Conservation (phyloP, 2,888 invertebrate species). For the Ethmia dodecea region DNA sequence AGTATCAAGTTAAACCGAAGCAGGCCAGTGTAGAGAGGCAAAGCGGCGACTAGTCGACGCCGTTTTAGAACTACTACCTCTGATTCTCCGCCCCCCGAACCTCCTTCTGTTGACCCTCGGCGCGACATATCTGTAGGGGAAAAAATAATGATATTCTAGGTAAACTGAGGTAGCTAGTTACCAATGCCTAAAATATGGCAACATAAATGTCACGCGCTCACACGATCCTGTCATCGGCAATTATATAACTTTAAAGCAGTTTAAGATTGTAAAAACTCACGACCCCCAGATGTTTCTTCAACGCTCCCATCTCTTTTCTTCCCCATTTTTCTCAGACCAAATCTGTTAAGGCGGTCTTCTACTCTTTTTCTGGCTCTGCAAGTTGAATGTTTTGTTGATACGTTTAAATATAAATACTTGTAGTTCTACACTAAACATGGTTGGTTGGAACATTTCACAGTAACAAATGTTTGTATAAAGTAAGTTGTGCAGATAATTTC, state of each 20-base stretch:
- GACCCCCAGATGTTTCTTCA: constrained; percentile 89
- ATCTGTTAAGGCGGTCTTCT: constrained; percentile 91
- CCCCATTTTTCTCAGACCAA: constrained; percentile 88
- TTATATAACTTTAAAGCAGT: too few relatives aligned
- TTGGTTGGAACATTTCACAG: too few relatives aligned
- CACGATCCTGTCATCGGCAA: neutral
- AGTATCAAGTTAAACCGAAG: constrained; percentile 92
- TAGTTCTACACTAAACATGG: too few relatives aligned
- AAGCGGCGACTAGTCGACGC: constrained; percentile 87
- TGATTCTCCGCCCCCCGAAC: constrained; percentile 84
- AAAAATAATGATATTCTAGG: too few relatives aligned
- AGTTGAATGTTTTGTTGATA: too few relatives aligned
- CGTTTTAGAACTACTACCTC: constrained; percentile 94
- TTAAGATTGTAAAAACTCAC: constrained; percentile 73
- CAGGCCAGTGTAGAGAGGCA: constrained; percentile 91
- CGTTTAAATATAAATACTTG: too few relatives aligned
- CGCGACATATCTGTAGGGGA: constrained; percentile 75
- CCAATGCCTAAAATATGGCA: too few relatives aligned
- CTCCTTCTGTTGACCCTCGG: constrained; percentile 89
- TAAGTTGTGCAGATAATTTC: too few relatives aligned
- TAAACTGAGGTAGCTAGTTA: too few relatives aligned
- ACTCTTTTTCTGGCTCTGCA: constrained; percentile 89
- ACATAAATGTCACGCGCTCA: too few relatives aligned
- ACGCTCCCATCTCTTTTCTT: constrained; percentile 93
- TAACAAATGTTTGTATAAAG: too few relatives aligned